Evolutionary conservation across 2,888 invertebrate species (phyloP), one percentile per base, ranked within the genome.

Genomic region (Pyrgus malvae): DNA sequence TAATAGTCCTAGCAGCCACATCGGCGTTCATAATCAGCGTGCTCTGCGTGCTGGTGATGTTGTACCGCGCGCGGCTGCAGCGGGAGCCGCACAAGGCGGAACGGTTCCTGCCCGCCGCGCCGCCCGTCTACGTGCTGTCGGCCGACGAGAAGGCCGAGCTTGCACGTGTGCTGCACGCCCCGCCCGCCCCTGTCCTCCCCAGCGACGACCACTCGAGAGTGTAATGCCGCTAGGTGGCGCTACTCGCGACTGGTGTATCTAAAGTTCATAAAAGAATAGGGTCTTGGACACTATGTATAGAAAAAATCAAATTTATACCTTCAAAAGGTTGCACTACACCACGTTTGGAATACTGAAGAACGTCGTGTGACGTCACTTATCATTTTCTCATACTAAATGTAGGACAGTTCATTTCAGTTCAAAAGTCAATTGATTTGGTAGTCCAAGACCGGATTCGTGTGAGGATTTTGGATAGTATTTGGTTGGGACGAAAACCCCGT

Each of bases 1-100:
- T 95, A 14, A 93, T 96, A 65, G 94, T 95, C 11, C 88, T 95
- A 48, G 95, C 94, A 17, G 95, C 95, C 0, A 94, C 94, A 5
- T 95, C 95, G 3, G 95, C 95, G 0, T 95, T 96, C 70, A 91
- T 96, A 54, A 95, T 96, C 73, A 95, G 95, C 72, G 93, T 95
- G 14, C 89, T 96, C 14, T 93, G 95, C 21, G 93, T 96, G 2
- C 91, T 95, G 9, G 91, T 96, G 2, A 93, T 95, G 91, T 81
- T 96, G 9, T 95, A 96, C 76, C 92, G 94, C 8, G 91, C 91
- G 8, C 77, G 87, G 57, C 72, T 92, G 19, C 91, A 90, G 62
- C 67, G 90, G 8, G 89, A 91, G 54, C 86, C 87, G 1, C 91
- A 91, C 55, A 90, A 91, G 57, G 91, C 91, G 0, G 91, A 92